These are phyloP conservation scores for Aegypius monachus DNA, from an alignment of 2,113 vertebrate genomes.

Conservation along the genomic window DNA sequence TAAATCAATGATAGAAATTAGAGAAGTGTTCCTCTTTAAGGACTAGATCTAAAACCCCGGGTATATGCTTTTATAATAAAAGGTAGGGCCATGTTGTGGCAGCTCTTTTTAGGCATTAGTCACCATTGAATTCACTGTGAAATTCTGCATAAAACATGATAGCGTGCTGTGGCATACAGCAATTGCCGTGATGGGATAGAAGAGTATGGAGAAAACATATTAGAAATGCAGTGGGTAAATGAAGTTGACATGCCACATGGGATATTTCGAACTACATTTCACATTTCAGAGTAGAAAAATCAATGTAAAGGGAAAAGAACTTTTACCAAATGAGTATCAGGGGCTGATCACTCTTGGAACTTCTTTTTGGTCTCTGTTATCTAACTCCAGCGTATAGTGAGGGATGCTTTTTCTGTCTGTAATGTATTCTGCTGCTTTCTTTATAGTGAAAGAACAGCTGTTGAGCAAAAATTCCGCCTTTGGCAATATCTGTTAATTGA, in stretches of 20 bases:
- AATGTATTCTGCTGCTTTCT: conserved; percentile 61
- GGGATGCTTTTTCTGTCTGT: neutral
- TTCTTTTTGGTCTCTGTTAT: conserved; percentile 30
- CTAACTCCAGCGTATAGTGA: neutral
- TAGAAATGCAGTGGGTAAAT: conserved; percentile 57
- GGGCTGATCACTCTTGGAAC: conserved; percentile 6
- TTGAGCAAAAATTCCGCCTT: conserved; percentile 68
- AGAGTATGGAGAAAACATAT: conserved; percentile 51
- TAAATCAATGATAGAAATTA: neutral
- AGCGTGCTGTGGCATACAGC: conserved; percentile 54
- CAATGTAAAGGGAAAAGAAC: conserved; percentile 41
- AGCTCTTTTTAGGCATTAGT: conserved; percentile 52
- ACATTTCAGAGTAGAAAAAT: conserved; percentile 52
- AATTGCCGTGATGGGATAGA: conserved; percentile 48
- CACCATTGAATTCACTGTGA: conserved; percentile 54
- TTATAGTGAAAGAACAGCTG: conserved; percentile 65
- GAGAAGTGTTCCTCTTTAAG: neutral
- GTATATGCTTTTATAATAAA: neutral
- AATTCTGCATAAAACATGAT: conserved; percentile 63
- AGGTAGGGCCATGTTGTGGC: conserved; percentile 17
- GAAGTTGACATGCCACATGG: conserved; percentile 57
- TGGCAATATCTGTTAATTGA: conserved; percentile 72
- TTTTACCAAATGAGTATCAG: conserved; percentile 29
- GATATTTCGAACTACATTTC: conserved; percentile 59
- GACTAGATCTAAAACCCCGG: neutral